Base-by-base conservation (phyloP, 2,888 invertebrate genomes). In the Nomada lathburiana region DNA sequence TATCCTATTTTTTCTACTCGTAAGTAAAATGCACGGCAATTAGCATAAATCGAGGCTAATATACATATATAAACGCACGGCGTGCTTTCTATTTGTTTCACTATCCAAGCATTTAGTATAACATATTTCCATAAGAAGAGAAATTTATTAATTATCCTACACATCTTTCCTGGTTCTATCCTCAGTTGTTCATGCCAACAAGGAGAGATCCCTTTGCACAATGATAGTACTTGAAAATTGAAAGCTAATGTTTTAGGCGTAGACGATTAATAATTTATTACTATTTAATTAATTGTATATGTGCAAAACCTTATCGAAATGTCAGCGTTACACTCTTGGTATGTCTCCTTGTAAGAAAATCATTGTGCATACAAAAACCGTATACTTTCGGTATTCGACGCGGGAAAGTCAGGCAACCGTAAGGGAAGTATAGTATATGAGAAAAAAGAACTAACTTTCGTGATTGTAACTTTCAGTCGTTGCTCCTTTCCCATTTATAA, bases 401-500 rank as follows among this genome's bases (percentile, higher is more conserved):
- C 16, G n/a, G 52, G 44, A 64, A 67, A 23, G 63, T 29, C 36
- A 42, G 36, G 68, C 23, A 44, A 70, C 50, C 55, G 60, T 7
- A 47, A 75, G 44, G 73, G 70, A 80, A 75, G 75, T 70, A 65
- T 36, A 36, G 23, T 57, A 29, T 23, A 36, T n/a, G 50, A 36
- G 23, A 72, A 76, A 68, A 76, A 60, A 16, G 67, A 23, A 68
- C 13, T 18, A 69, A 65, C 65, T 26, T 53, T 68, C 29, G 42
- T 44, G 20, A 65, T 23, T 18, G 53, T 18, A 57, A 63, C 69
- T 86, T 79, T 81, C 72, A 47, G 69, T 81, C 71, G 64, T 44
- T 64, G 36, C 50, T 68, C 75, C 82, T 82, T 78, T 87, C 82
- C 75, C 82, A 82, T 67, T 76, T 78, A 50, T 60, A 82, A 53